Evolutionary conservation across 2,113 vertebrate genomes (phyloP).

Genomic region (Gymnorhina tibicen): DNA sequence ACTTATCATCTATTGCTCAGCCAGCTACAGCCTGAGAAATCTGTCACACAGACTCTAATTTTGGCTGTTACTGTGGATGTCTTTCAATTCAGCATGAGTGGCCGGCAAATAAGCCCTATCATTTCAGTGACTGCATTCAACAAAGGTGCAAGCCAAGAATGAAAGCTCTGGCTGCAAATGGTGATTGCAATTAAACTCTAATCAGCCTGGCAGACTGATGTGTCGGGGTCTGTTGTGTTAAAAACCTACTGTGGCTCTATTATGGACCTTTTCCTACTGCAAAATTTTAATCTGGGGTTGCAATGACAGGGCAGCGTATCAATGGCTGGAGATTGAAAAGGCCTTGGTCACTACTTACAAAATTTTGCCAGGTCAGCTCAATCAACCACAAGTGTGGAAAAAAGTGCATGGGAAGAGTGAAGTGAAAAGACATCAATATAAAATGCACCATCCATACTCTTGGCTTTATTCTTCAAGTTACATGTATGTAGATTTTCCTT

Average conservation of each 20-base stretch:
- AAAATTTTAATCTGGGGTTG: background rate
- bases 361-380: background rate
- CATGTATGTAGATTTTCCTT: background rate
- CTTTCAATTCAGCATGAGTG: background rate
- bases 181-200: background rate
- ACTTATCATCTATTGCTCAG: background rate
- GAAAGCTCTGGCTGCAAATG: background rate
- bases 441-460: background rate
- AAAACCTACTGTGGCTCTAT: background rate
- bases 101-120: background rate
- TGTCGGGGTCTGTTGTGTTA: background rate
- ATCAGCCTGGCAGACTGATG: background rate
- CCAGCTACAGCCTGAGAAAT: background rate
- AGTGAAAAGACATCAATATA: background rate
- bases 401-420: background rate
- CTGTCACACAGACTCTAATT: background rate
- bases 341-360: background rate
- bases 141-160: background rate
- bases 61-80: background rate
- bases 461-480: background rate
- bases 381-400: background rate
- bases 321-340: background rate
- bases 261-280: background rate
- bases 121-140: background rate
- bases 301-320: background rate